Evolutionary conservation across 2,888 invertebrate species (phyloP), one percentile per base, ranked within the genome.

Genomic region (Drosophila kuntzei): DNA sequence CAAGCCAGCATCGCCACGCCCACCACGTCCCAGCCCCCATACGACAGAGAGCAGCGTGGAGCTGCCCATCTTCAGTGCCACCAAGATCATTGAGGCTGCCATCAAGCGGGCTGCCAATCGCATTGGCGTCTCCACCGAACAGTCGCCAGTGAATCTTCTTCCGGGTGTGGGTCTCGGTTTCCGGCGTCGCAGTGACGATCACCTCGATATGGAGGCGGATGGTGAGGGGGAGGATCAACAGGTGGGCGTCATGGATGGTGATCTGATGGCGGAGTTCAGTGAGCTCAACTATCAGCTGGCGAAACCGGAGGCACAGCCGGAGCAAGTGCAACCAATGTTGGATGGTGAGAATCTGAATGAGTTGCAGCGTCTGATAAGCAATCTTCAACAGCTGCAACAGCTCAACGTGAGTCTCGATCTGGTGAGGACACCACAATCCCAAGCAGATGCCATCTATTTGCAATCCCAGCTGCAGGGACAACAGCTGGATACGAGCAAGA

Each of bases 281-380:
- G 91, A 90, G 58, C 64, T 90, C 0, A 91, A 88, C 57, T 90
- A 91, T 54, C 90, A 90, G 76, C 62, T 90, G 58, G 90, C 90
- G 29, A 72, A 81, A 32, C 90, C 91, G 9, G 85, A 78, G 11
- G 86, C 90, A 11, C 67, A 71, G n/a, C 14, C 43, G 25, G 44
- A 20, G 27, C 12, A 58, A 49, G 16, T 7, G 3, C 14, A 34
- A 12, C 53, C 58, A 7, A 73, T 67, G 1, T 88, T 93, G 25
- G 91, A 93, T 41, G 93, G 93, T 22, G 16, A 29, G 16, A 94
- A 94, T 78, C 90, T 93, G 2, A 81, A 90, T 25, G 93, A 93
- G 66, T 74, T 94, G 12, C 92, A 93, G 54, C 92, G 93, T 60
- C 83, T 94, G 1, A 90, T 94, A 22, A 91, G 91, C 37, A 93